Base-by-base conservation (phyloP, 2,888 invertebrate species). In the Hyposoter didymator region DNA sequence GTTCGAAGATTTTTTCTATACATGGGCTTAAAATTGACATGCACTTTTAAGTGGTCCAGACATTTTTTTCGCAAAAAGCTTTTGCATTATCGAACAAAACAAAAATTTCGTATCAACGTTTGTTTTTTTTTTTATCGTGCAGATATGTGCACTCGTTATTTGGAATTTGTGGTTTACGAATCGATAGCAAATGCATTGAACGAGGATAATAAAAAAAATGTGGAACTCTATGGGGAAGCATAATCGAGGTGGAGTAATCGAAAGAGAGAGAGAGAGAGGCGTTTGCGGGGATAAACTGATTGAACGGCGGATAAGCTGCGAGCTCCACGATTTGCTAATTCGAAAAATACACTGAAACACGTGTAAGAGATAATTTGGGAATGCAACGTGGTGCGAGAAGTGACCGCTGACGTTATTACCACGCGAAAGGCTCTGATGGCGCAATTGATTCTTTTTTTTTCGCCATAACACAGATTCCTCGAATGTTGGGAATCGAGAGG, bases 301-400 rank as follows among this genome's bases (percentile, higher is more conserved):
- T 43, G 52, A 49, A 49, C n/a, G 8, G 39, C 3, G 17, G 73
- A 73, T 73, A 73, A 59, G 73, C 59, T 22, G 47, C 14, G 17
- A 19, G 14, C 47, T 43, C 64, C 64, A n/a, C 66, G 49, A 22
- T 39, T 17, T 12, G 78, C 67, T 79, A 82, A 83, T 81, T 87
- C 76, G 86, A 89, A 90, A 90, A 89, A 87, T 87, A 89, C 87
- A 88, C 88, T 87, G 87, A 88, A 91, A 90, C 92, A 91, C 87
- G 89, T 90, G 90, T 90, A 86, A 84, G 82, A 89, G 89, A 90
- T 90, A 91, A 91, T 90, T 90, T 85, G 78, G 86, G 88, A 90
- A 89, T 88, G 89, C 88, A 83, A 22, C 75, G 84, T 69, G 74
- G 62, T 32, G 35, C 19, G 45, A 79, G 52, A 64, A 62, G 52